Percentiles rank a stretch among this genome's conserved stretches.
Evolutionary conservation across 2,797 vertebrate species (phyloP).

Genomic region (Bradypus variegatus): DNA sequence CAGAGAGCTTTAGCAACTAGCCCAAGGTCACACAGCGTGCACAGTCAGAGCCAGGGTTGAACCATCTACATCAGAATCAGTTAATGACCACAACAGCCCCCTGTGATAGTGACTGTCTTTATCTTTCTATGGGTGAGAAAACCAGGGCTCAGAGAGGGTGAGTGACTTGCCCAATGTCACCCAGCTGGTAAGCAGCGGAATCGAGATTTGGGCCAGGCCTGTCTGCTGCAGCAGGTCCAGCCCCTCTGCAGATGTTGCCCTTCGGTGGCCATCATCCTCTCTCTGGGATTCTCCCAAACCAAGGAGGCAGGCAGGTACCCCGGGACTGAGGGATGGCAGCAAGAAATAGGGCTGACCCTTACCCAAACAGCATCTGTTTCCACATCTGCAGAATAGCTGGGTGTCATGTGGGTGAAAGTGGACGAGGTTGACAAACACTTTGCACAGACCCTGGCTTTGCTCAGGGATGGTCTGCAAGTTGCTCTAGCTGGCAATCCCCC

Average conservation of each 20-base stretch:
- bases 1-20: background rate
- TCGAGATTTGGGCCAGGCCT: background rate
- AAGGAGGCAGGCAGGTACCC: background rate
- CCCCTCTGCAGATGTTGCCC: background rate
- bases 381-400: background rate
- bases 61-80: background rate
- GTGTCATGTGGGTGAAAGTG: background rate
- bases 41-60: background rate
- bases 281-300: background rate
- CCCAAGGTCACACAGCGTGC: background rate
- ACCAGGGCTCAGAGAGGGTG: background rate
- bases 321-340: background rate
- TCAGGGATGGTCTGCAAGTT: background rate
- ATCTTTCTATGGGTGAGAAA: background rate
- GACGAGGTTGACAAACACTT: background rate
- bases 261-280: background rate
- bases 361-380: background rate
- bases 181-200: background rate
- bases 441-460: background rate
- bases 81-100: background rate
- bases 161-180: background rate
- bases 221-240: background rate
- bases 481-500: background rate
- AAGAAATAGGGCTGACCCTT: background rate
- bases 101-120: too few species aligned